Percentiles rank a stretch among this genome's conserved stretches.
These are phyloP conservation scores for Lepus townsendii DNA, from an alignment of 2,797 vertebrate species.

Conservation along the genomic window DNA sequence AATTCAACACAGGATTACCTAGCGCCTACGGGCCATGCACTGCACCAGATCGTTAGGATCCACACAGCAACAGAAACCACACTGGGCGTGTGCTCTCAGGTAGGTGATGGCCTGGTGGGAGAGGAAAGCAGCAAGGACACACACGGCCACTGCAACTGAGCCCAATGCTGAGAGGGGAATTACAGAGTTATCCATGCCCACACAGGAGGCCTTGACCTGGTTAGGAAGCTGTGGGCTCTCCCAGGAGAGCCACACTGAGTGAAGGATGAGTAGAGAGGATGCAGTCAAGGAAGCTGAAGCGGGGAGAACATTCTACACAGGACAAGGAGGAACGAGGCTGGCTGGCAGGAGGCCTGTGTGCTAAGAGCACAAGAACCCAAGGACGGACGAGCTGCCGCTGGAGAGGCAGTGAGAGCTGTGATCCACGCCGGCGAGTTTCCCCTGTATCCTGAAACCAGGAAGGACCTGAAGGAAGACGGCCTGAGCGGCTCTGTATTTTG, in stretches of 20 bases:
- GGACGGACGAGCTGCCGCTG: background rate
- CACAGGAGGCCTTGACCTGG: accelerated
- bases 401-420: no score
- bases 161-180: background rate
- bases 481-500: background rate
- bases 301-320: background rate
- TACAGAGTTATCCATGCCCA: accelerated
- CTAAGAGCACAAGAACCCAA: background rate
- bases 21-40: background rate
- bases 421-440: background rate
- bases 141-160: background rate
- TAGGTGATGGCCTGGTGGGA: background rate
- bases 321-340: background rate
- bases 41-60: background rate
- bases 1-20: background rate
- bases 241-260: background rate
- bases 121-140: background rate
- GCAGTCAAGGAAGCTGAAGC: background rate
- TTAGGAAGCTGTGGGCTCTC: background rate
- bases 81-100: background rate
- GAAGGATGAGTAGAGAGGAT: background rate
- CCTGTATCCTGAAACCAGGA: background rate
- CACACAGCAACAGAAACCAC: background rate
- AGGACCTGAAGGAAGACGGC: background rate
- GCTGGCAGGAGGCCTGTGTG: background rate